Evolutionary conservation across 2,888 invertebrate species (phyloP).

Genomic region (Spodoptera picta): DNA sequence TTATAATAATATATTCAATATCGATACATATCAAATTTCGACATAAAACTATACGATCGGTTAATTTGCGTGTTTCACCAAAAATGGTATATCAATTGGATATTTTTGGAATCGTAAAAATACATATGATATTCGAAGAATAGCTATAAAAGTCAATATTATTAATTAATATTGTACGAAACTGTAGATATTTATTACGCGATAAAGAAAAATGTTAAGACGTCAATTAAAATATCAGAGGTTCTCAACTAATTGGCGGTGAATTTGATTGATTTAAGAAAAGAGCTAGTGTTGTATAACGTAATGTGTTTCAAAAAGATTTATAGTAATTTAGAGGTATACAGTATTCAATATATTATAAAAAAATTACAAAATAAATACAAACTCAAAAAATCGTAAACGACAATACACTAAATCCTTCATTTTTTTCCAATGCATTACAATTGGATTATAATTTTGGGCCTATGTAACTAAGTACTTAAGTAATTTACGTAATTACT

Average conservation of each 20-base stretch:
- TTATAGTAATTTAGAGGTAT: no score
- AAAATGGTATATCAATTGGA: conserved; percentile 36
- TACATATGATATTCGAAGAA: conserved; percentile 41
- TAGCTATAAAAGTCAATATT: conserved; percentile 51
- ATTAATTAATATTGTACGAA: conserved; percentile 50
- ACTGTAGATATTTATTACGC: conserved; percentile 38
- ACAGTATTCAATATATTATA: no score
- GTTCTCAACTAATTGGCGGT: conserved; percentile 28
- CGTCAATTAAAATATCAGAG: conserved; percentile 41
- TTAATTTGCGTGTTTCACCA: conserved; percentile 36
- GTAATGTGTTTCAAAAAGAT: no score
- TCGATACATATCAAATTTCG: conserved; percentile 47
- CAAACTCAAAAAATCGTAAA: no score
- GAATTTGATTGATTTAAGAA: conserved; percentile 32
- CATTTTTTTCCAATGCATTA: no score
- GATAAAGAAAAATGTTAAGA: conserved; percentile 44
- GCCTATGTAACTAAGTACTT: no score
- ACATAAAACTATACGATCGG: conserved; percentile 42
- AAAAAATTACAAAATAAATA: no score
- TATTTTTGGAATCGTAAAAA: conserved; percentile 46
- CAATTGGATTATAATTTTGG: no score
- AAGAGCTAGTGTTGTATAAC: no score
- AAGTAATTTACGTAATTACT: no score
- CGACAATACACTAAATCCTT: no score
- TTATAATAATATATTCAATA: conserved; percentile 39